Evolutionary conservation across 30 jellyfish, hydroid and myxozoan genomes (phyloP), one percentile per base, ranked within the genome.

Genomic region (Aurelia coerulea): DNA sequence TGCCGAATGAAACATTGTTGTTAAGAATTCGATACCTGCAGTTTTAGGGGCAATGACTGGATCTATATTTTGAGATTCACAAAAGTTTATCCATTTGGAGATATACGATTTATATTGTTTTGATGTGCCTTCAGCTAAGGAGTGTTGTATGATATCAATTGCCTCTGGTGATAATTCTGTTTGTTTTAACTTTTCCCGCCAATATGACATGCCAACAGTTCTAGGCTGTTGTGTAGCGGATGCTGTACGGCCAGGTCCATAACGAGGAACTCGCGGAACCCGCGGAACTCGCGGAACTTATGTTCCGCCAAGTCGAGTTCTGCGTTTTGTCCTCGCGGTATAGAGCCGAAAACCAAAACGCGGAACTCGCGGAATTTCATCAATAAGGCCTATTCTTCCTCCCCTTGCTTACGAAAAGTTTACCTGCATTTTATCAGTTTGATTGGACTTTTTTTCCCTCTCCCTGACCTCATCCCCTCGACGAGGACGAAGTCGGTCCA

Each of bases 191-290:
- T 58, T 12, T 8, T 58, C 4, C 68, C 68, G 9, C 13, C 5
- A 3, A 58, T 18, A 2, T 2, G 5, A 58, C 68, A 4, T 2
- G 29, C 68, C 29, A 23, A 23, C 29, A 23, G 29, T 23, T 23
- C 29, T 10, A 81, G 74, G 19, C 37, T 5, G 74, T 66, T 66
- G 74, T 12, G 35, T 8, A 65, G 74, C 16, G 91, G 85, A 53
- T 81, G 91, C 10, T 4, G 6, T n/a, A 18, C 39, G 65, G 74
- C 71, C 49, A 23, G n/a, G 62, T 68, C 42, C 29, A 23, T 23
- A 23, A 23, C 29, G 29, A 23, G 29, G 29, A 23, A 23, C 29
- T 23, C 29, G 29, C 29, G 29, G 29, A 23, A 23, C 29, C 29
- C 29, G 29, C 29, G 29, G 29, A 23, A 23, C 29, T 23, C 29